phyloP scores from a whole-genome alignment of 2,113 vertebrate genomes.

The Engystomops pustulosus region DNA sequence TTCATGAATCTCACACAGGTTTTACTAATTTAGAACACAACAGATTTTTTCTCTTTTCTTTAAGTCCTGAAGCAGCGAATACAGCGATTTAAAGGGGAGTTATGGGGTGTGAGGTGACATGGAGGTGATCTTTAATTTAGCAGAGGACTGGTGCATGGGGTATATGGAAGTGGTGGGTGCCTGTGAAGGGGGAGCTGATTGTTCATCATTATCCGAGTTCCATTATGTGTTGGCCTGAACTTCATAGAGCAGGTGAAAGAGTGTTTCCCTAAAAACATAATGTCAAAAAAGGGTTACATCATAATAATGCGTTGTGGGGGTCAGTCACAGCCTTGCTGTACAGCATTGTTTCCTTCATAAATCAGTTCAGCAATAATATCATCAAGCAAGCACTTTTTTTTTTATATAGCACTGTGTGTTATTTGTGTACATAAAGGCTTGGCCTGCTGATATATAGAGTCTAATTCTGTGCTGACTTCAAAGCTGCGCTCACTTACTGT shows the following conservation, averaged over 20 bases:
- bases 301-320: not conserved
- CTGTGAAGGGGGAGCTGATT: not conserved
- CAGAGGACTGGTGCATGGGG: slow-evolving; percentile 36
- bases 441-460: slow-evolving; percentile 4
- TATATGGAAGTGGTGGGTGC: slow-evolving; percentile 2
- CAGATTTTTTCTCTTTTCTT: slow-evolving; percentile 59
- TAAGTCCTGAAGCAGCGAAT: slow-evolving; percentile 43
- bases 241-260: slow-evolving; percentile 13
- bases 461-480: slow-evolving; percentile 39
- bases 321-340: slow-evolving; percentile 16
- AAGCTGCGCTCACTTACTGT: not conserved
- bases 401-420: slow-evolving; percentile 2
- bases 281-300: not conserved
- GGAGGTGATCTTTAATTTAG: slow-evolving; percentile 54
- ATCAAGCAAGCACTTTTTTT: not conserved
- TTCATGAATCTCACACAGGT: slow-evolving; percentile 61
- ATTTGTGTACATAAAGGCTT: slow-evolving; percentile 3
- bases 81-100: slow-evolving; percentile 57
- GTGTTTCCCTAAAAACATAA: not conserved
- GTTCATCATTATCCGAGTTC: slow-evolving; percentile 33
- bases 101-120: slow-evolving; percentile 68
- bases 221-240: slow-evolving; percentile 41
- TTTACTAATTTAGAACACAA: slow-evolving; percentile 69
- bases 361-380: slow-evolving; percentile 36
- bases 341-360: slow-evolving; percentile 33